Base-by-base conservation (phyloP, 2,113 vertebrate species). In the Mustela nigripes region DNA sequence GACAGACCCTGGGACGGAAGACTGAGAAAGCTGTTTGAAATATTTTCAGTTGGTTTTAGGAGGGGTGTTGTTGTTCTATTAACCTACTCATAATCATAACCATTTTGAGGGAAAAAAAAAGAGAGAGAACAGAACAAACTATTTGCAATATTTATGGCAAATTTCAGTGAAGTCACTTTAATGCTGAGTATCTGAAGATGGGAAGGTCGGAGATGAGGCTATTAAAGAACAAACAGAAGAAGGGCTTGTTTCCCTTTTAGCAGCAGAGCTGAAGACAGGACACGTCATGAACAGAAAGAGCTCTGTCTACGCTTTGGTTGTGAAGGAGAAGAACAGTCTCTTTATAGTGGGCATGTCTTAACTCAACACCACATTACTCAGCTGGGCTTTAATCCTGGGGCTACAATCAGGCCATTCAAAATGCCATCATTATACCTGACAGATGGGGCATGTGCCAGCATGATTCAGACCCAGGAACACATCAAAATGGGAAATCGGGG, bases 401-500 rank as follows among this genome's bases (percentile, higher is more conserved):
- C n/a, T 2, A 0, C 31, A 65, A 24, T 22, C 50, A 31, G 63
- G 76, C 28, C 73, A 7, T 45, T 94, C 81, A 67, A 78, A 97
- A 69, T 26, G 31, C 50, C 16, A 83, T 67, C 4, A 1, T 93
- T 89, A 42, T 53, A 95, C 22, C 26, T 82, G 65, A 82, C 11
- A 45, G 50, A 18, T 11, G 48, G 65, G 45, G 87, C 63, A 69
- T 83, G 48, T 76, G 62, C 14, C 73, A 82, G 56, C 33, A 39
- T 60, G 56, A 42, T 76, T 91, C 94, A 92, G 31, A 84, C 11
- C 10, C 48, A 50, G 53, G 56, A 85, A 21, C 62, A 7, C 28
- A 92, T 91, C 83, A 94, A 74, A 92, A 84, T 83, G n/a, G 19
- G 80, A 93, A 95, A 45, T 33, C 42, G 81, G 16, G 12, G 9